Base-by-base conservation (phyloP, 1,140 invertebrate species). In the Caenorhabditis brenneri region DNA sequence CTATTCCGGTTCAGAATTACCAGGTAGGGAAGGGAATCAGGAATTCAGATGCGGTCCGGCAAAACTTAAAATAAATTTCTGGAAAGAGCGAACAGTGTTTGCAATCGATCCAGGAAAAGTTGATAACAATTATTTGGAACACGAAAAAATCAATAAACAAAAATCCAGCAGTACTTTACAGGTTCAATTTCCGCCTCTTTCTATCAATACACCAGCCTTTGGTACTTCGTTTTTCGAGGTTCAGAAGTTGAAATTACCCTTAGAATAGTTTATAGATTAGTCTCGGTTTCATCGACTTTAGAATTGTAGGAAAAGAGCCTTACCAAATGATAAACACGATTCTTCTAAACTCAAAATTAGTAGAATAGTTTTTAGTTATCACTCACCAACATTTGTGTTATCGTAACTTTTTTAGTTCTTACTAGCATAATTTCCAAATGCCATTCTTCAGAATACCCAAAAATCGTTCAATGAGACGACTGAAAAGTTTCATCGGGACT, bases 1-100 rank as follows among this genome's bases (percentile, higher is more conserved):
- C 33, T 10, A 74, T 74, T 27, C 65, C 65, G n/a, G 65, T 74
- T 74, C 65, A 74, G 65, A 74, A 39, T 27, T 74, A 74, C 42
- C 65, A 74, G 65, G 65, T 74, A 74, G 1, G 16, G n/a, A 4
- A n/a, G 15, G 0, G 15, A n/a, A n/a, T 51, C n/a, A 46, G 10
- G 42, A 12, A 12, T 46, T 46, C 42, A 4, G 42, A 46, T 9
- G 16, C 15, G 49, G 1, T 29, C 6, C 7, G 16, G 2, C 9
- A 9, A 58, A 7, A 58, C n/a, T n/a, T n/a, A n/a, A n/a, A n/a
- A n/a, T n/a, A n/a, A n/a, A n/a, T n/a, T n/a, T n/a, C n/a, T n/a
- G n/a, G n/a, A n/a, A n/a, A n/a, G n/a, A n/a, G n/a, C n/a, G n/a
- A n/a, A n/a, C n/a, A n/a, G n/a, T n/a, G n/a, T n/a, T n/a, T n/a